Percentiles rank a stretch among this genome's conserved stretches.
Evolutionary conservation across 2,888 invertebrate genomes (phyloP).

Genomic region (Dynastes tityus): DNA sequence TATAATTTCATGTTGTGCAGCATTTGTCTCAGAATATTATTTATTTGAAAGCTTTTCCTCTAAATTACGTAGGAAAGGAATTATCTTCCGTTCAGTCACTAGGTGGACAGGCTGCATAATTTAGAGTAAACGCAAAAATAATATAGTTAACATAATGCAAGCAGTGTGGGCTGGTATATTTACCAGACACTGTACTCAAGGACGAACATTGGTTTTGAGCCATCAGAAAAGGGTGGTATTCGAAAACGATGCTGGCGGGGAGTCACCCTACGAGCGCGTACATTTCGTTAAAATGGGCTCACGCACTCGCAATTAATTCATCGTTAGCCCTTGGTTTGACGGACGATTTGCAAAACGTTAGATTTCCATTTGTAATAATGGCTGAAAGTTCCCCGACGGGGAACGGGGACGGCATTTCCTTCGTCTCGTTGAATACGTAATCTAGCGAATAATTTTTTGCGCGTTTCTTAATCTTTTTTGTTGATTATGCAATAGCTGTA

Average conservation of each 20-base stretch:
- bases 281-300: slow-evolving; percentile 44
- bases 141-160: no score
- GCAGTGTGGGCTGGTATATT: no score
- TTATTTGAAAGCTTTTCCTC: no score
- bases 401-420: neutral
- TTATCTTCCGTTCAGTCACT: no score
- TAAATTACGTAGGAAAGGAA: no score
- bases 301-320: slow-evolving; percentile 43
- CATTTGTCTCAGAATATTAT: no score
- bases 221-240: slow-evolving; percentile 17
- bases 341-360: slow-evolving; percentile 25
- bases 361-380: slow-evolving; percentile 32
- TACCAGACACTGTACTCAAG: no score
- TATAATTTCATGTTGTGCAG: no score
- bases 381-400: neutral
- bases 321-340: slow-evolving; percentile 38
- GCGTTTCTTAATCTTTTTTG: no score
- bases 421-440: neutral
- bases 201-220: neutral
- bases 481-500: no score
- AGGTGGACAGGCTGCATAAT: no score
- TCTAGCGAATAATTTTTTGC: neutral
- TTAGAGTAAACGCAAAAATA: no score
- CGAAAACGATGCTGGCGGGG: slow-evolving; percentile 11
- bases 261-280: slow-evolving; percentile 26